These are phyloP conservation scores for Glaucidium brasilianum DNA, from an alignment of 2,113 vertebrate species.

Conservation along the genomic window DNA sequence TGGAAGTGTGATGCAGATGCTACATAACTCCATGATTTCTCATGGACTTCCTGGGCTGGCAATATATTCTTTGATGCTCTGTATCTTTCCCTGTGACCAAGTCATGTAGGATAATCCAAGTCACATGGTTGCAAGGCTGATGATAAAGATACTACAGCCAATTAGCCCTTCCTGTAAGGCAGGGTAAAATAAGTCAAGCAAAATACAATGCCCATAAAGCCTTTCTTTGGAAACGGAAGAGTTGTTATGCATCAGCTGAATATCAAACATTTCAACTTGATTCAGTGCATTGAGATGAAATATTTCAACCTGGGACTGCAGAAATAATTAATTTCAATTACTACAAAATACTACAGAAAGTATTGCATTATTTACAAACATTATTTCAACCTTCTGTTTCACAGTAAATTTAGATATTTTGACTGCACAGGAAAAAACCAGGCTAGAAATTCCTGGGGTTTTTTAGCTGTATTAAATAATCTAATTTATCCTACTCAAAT, in stretches of 20 bases:
- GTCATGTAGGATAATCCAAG: background rate
- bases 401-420: background rate
- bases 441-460: background rate
- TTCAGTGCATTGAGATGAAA: background rate
- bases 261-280: background rate
- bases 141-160: background rate
- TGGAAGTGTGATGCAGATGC: conserved; percentile 22
- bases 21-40: background rate
- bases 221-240: background rate
- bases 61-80: background rate
- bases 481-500: background rate
- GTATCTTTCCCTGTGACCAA: background rate
- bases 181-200: background rate
- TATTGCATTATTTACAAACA: background rate
- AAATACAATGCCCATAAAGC: background rate
- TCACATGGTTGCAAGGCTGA: background rate
- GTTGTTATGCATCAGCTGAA: background rate
- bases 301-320: background rate
- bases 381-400: background rate
- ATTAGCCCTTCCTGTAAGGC: background rate
- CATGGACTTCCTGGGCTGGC: background rate
- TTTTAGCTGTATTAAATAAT: background rate
- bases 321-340: conserved; percentile 42
- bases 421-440: background rate
- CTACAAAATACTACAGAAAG: background rate